Percentiles rank a stretch among this genome's conserved stretches.
These are phyloP conservation scores for Varanus komodoensis DNA, from an alignment of 2,113 vertebrate species.

Conservation along the genomic window DNA sequence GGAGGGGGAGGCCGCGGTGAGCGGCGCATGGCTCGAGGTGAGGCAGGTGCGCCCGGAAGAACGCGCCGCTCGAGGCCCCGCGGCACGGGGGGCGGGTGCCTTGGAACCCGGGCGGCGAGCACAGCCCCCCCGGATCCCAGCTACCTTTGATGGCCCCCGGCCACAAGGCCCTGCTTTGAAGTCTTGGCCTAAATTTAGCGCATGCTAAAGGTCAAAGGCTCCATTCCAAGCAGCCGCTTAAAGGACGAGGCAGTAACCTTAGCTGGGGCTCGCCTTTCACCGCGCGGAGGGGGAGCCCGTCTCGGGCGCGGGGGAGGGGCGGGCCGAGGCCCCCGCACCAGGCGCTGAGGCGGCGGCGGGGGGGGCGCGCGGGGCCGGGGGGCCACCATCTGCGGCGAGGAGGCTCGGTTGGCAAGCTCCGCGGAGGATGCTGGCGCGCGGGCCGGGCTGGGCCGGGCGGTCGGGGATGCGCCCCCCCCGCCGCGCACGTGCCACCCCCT, in stretches of 20 bases:
- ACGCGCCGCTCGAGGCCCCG: too few species aligned
- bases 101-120: too few species aligned
- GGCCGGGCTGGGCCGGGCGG: too few species aligned
- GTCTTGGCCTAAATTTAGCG: slow-evolving; percentile 23
- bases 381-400: background rate
- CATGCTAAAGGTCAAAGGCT: background rate
- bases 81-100: too few species aligned
- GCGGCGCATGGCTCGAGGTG: too few species aligned
- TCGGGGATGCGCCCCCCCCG: too few species aligned
- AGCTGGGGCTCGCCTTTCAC: background rate
- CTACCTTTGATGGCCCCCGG: background rate
- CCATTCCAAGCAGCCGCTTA: slow-evolving; percentile 15
- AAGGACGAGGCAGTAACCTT: background rate
- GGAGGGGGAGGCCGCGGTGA: too few species aligned
- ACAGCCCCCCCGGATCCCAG: background rate
- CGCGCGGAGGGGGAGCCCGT: background rate
- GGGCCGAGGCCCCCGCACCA: slow-evolving; percentile 39
- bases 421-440: too few species aligned
- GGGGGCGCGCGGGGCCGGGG: too few species aligned
- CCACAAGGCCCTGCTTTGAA: background rate
- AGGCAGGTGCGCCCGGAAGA: too few species aligned
- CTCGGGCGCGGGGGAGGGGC: background rate
- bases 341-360: slow-evolving; percentile 44
- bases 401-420: slow-evolving; percentile 38
- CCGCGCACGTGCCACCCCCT: too few species aligned